Evolutionary conservation across 2,797 vertebrate species (phyloP), one percentile per base, ranked within the genome.

Genomic region (Smutsia gigantea): DNA sequence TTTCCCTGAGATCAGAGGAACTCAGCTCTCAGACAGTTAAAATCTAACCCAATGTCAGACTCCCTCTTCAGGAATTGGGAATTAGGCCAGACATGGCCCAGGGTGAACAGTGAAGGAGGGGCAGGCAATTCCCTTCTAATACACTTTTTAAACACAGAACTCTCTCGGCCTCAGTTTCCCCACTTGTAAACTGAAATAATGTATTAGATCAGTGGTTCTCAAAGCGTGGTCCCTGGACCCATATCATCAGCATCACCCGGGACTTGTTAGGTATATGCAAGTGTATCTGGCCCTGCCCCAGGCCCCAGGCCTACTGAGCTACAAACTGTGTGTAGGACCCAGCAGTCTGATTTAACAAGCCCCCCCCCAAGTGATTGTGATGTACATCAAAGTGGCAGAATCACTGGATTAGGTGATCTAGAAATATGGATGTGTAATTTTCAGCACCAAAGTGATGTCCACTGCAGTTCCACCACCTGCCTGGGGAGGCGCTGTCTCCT

Each of bases 11-110:
- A 92, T 78, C 66, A 77, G 68, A 94, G 88, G 61, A 68, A 19
- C n/a, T 91, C 31, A 93, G 7, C 51, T 84, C 59, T 82, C 84
- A 84, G 55, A 96, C 63, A 83, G 69, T 85, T 90, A 78, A 92
- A 97, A 83, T 72, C 51, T 12, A 71, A 93, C 42, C 39, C 46
- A 18, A 86, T 78, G 64, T 93, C 87, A 64, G 64, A 49, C 14
- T 74, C 42, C 0, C 18, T 72, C 53, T 34, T 0, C 27, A 81
- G 23, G 39, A 77, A 79, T 0, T 69, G 42, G 61, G 82, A 68
- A 88, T 37, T 12, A 49, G 14, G 11, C 53, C 31, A 55, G 69
- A 53, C 49, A n/a, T 55, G 34, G 17, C 25, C 14, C 0, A 34
- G 18, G 10, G 21, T 21, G 4, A 75, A 34, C 21, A 49, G 42